These are phyloP conservation scores for Urechis unicinctus DNA, from an alignment of 2,888 invertebrate species.

Conservation along the genomic window DNA sequence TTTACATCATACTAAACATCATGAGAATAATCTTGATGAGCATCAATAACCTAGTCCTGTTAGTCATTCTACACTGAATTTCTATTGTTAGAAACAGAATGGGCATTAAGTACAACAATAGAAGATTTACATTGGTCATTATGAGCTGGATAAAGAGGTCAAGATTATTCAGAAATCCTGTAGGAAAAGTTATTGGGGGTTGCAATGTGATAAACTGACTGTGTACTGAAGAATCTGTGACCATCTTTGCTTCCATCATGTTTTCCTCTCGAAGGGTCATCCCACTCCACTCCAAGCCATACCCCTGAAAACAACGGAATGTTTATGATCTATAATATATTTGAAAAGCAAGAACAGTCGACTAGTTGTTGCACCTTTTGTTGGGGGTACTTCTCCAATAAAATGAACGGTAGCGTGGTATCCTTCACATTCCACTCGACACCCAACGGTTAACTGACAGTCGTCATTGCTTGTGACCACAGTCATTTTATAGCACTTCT, in stretches of 20 bases:
- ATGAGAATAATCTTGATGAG: too few species aligned
- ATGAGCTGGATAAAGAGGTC: too few species aligned
- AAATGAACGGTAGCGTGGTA: constrained; percentile 60
- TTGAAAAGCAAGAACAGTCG: not conserved
- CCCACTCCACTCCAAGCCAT: constrained; percentile 98
- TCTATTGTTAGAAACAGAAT: too few species aligned
- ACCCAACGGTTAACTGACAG: too few species aligned
- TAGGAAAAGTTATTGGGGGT: too few species aligned
- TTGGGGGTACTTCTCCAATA: constrained; percentile 66
- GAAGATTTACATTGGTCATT: too few species aligned
- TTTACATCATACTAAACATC: not conserved
- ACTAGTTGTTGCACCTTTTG: constrained; percentile 46
- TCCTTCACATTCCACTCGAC: constrained; percentile 1
- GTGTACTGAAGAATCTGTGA: constrained; percentile 72
- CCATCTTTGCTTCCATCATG: constrained; percentile 83
- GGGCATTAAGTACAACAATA: too few species aligned
- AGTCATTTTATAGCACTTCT: too few species aligned
- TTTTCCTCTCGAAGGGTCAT: constrained; percentile 78
- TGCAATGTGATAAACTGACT: constrained; percentile 19
- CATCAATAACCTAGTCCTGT: too few species aligned
- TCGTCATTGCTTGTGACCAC: too few species aligned
- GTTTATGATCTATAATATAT: not conserved
- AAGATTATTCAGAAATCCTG: too few species aligned
- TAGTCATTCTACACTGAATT: too few species aligned
- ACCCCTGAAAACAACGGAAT: constrained; percentile 51